Evolutionary conservation across 2,113 vertebrate genomes (phyloP).

Genomic region (Grallaria varia): DNA sequence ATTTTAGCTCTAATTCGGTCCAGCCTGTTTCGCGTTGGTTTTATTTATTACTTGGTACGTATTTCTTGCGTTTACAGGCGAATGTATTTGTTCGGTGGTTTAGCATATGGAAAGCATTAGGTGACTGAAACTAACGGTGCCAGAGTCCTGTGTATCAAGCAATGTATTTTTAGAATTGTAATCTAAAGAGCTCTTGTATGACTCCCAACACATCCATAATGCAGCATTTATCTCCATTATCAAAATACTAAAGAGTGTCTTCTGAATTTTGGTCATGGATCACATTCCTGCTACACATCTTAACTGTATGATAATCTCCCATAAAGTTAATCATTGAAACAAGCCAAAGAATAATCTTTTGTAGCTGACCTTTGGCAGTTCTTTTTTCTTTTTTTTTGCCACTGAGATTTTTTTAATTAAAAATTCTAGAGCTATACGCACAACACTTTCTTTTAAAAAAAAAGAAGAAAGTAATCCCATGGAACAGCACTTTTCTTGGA

Average conservation of each 20-base stretch:
- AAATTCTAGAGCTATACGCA: background rate
- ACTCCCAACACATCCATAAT: background rate
- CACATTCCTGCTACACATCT: background rate
- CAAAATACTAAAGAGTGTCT: background rate
- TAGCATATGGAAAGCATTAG: slow-evolving; percentile 32
- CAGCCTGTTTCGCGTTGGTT: background rate
- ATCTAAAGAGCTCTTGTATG: background rate
- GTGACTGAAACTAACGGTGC: background rate
- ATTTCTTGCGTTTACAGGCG: background rate
- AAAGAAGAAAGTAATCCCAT: background rate
- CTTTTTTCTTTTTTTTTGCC: background rate
- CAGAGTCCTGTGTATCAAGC: background rate
- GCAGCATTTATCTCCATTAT: background rate
- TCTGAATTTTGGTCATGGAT: background rate
- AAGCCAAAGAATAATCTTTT: background rate
- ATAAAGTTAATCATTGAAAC: background rate
- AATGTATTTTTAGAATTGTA: background rate
- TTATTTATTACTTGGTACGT: background rate
- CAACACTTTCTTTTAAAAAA: background rate
- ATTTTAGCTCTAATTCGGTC: background rate
- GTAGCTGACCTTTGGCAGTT: background rate
- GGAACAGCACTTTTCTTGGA: background rate
- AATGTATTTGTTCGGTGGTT: background rate
- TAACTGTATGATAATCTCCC: background rate
- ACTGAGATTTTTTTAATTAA: background rate